A percentile compares a stretch with the other conserved stretches of the same genome.
These are phyloP conservation scores for Varecia variegata DNA, from an alignment of 2,797 vertebrate genomes.

Conservation along the genomic window DNA sequence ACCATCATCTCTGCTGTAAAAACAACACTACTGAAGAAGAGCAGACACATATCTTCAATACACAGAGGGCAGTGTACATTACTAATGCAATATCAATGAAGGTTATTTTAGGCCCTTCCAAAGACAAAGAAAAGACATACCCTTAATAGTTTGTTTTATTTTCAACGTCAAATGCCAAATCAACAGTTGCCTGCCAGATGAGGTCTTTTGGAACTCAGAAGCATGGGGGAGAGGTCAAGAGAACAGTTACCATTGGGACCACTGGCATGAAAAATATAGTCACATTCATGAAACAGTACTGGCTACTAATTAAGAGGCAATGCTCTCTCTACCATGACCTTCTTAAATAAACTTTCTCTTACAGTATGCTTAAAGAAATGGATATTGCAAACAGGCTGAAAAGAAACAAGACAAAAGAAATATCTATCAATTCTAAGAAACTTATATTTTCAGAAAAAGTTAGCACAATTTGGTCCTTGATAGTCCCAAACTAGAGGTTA, in stretches of 20 bases:
- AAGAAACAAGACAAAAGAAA: background rate
- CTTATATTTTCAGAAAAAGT: constrained; percentile 45
- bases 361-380: constrained; percentile 15
- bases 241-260: background rate
- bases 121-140: constrained; percentile 11
- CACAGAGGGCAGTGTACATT: background rate
- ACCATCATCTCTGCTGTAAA: background rate
- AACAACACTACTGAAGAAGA: background rate
- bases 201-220: background rate
- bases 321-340: background rate
- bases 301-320: constrained; percentile 16
- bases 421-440: constrained; percentile 6
- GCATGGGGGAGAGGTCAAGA: background rate
- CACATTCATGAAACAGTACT: background rate
- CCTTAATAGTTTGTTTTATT: background rate
- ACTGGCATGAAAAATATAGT: constrained; percentile 27
- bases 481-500: background rate
- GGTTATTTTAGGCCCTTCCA: constrained; percentile 2
- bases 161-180: constrained; percentile 28
- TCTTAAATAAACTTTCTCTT: constrained; percentile 27
- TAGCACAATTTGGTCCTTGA: background rate
- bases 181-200: background rate
- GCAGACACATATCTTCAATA: background rate
- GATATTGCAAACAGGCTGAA: background rate
- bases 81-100: background rate